These are phyloP conservation scores for Charina bottae DNA, from an alignment of 2,113 vertebrate species.

Conservation along the genomic window DNA sequence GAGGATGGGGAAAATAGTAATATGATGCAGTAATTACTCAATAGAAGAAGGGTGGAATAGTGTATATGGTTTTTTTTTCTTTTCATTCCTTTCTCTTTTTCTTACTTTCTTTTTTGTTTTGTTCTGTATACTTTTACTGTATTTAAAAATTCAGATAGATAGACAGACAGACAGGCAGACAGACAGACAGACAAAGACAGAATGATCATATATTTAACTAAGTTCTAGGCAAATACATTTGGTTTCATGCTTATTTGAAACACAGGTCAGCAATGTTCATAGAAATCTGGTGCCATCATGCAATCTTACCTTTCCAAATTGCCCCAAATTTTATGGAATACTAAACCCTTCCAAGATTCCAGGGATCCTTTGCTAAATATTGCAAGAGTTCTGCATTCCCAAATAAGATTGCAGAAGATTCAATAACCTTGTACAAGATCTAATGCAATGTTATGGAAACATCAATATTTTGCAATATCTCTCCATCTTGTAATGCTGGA, in stretches of 20 bases:
- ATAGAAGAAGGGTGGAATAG: background rate
- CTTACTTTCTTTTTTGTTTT: background rate
- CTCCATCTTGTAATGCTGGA: background rate
- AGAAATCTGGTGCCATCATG: background rate
- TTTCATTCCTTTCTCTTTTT: background rate
- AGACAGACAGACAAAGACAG: too few relatives aligned
- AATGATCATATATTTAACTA: background rate
- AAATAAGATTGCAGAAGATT: background rate
- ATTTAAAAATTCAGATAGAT: background rate
- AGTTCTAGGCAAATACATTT: background rate
- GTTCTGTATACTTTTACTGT: background rate
- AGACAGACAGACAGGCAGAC: too few relatives aligned
- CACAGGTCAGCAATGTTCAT: too few relatives aligned
- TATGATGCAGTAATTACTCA: background rate
- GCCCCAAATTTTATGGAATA: background rate
- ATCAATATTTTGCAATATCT: background rate
- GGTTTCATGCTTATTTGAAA: background rate
- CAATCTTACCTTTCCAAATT: background rate
- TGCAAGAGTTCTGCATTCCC: background rate
- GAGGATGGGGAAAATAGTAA: background rate
- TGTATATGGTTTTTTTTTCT: background rate
- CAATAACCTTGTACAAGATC: background rate
- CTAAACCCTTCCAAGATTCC: background rate
- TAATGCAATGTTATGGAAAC: background rate
- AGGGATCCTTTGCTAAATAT: background rate